Base-by-base conservation (phyloP, 1,140 invertebrate genomes). In the Vollenhovia emeryi region DNA sequence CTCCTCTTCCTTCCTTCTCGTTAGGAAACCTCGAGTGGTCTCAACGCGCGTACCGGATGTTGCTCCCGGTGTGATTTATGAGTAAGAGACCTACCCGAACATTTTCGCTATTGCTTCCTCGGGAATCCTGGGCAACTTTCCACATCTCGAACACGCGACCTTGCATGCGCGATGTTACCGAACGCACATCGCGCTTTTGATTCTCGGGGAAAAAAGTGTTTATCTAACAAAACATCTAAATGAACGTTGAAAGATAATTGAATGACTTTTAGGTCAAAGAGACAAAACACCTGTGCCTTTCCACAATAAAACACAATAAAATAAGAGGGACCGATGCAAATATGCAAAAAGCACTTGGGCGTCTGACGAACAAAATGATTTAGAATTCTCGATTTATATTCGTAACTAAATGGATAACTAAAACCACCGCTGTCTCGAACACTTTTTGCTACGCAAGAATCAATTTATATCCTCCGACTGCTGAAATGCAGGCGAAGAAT, bases 41-140 rank as follows among this genome's bases (percentile, higher is more conserved):
- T 43, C 75, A 0, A 60, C 15, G 33, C 52, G 50, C 9, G 24
- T 48, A 68, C 75, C 75, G 75, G 75, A 79, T 79, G 75, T 79
- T 68, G 43, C 15, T 50, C 36, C 43, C 9, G 9, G 1, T 62
- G 50, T 79, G 43, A 79, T 79, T 79, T 79, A 68, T 66, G 75
- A 66, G 43, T 79, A 43, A 30, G 24, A 78, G 40, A 78, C 36
- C 52, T 52, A 50, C 43, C n/a, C 40, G 43, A 50, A 79, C 40
- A 79, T 79, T 79, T 79, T 68, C 30, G 15, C n/a, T 40, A 52
- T 50, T 66, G 74, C 55, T 45, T 43, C 57, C 18, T 5, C n/a
- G 43, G 21, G 43, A 33, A 78, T 78, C 11, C 43, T 11, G n/a
- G 21, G 4, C 21, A 18, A 13, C 33, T n/a, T 24, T 75, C 27